phyloP scores from a whole-genome alignment of 2,888 invertebrate genomes.

The Vesta saturnalis region DNA sequence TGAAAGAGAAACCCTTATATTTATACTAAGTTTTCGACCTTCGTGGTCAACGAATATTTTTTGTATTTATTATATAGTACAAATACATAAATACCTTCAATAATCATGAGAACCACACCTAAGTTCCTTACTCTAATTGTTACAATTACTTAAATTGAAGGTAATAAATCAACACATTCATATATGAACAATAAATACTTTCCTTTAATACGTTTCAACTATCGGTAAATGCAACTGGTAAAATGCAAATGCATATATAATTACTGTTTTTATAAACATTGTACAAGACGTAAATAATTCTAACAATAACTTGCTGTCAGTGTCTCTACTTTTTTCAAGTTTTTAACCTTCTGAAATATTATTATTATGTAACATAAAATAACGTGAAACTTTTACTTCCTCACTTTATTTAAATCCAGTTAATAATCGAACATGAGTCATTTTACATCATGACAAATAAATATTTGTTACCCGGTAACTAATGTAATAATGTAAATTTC shows the following conservation, averaged over 20 bases:
- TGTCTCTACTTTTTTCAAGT: too few species aligned
- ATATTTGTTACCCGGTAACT: too few species aligned
- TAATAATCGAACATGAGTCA: background rate
- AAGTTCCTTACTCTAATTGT: slow-evolving; percentile 21
- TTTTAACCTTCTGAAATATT: too few species aligned
- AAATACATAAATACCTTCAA: slow-evolving; percentile 13
- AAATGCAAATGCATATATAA: too few species aligned
- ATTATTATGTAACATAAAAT: too few species aligned
- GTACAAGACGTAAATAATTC: too few species aligned
- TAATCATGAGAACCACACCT: slow-evolving; percentile 15
- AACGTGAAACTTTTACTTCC: slow-evolving; percentile 1
- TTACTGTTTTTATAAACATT: too few species aligned
- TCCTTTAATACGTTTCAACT: too few species aligned
- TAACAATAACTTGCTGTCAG: too few species aligned
- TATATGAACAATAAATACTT: background rate
- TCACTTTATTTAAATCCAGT: background rate
- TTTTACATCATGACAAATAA: too few species aligned
- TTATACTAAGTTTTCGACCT: slow-evolving; percentile 43
- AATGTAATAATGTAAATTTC: too few species aligned
- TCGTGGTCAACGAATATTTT: slow-evolving; percentile 22
- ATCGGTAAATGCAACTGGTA: too few species aligned
- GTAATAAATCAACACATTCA: background rate
- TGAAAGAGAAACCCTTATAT: slow-evolving; percentile 30
- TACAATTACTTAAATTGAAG: background rate
- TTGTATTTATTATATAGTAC: slow-evolving; percentile 1